These are phyloP conservation scores for Sinocyclocheilus rhinocerous DNA, from an alignment of 2,113 vertebrate species.

Conservation along the genomic window DNA sequence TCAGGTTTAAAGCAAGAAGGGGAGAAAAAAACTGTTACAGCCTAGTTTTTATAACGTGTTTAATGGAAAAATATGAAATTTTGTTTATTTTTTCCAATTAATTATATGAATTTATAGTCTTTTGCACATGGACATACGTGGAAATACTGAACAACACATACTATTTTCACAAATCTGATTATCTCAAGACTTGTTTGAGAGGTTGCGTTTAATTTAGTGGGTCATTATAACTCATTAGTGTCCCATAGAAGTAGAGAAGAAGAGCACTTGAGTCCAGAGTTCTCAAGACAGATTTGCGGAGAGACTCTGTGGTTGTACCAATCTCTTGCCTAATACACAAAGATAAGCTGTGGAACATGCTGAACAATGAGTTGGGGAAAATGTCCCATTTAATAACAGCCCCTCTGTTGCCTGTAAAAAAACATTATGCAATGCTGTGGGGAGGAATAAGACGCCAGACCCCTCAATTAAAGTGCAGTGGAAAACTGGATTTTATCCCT, in stretches of 20 bases:
- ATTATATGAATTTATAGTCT: neutral
- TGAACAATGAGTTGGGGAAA: neutral
- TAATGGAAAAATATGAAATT: neutral
- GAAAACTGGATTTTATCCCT: conserved; percentile 22
- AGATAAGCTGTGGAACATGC: neutral
- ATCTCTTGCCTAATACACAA: neutral
- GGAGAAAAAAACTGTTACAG: neutral
- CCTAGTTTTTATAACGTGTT: conserved; percentile 7
- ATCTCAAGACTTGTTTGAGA: neutral
- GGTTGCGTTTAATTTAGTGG: conserved; percentile 36
- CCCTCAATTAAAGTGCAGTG: conserved; percentile 12
- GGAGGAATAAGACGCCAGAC: conserved; percentile 28
- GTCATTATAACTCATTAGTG: conserved; percentile 45
- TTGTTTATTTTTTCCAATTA: conserved; percentile 6
- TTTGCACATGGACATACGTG: neutral
- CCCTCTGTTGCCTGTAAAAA: conserved; percentile 10
- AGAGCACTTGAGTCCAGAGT: conserved; percentile 36
- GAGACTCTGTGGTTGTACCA: neutral
- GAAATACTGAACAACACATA: neutral
- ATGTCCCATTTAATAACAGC: conserved; percentile 14
- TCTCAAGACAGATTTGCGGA: neutral
- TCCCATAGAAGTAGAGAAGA: neutral
- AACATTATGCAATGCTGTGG: conserved; percentile 7
- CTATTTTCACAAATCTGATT: neutral
- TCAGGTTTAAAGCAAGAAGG: neutral